phyloP scores from a whole-genome alignment of 2,888 invertebrate species.

The Pachymerium ferrugineum region DNA sequence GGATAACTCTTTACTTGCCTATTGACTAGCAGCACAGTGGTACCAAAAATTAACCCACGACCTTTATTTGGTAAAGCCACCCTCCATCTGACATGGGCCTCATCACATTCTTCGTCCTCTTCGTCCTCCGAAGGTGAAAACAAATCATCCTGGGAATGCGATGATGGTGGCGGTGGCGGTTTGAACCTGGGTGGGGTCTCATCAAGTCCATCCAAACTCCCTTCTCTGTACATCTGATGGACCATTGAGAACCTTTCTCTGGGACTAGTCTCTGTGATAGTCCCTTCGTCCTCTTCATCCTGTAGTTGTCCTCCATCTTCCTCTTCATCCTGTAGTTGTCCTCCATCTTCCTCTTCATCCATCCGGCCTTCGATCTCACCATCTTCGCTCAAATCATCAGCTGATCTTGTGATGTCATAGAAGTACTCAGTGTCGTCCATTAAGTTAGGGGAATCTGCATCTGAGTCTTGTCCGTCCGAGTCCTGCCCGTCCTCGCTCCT shows the following conservation, averaged over 20 bases:
- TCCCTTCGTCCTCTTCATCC: constrained; percentile 3
- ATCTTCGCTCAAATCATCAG: neutral
- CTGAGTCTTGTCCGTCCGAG: neutral
- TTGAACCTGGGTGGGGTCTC: constrained; percentile 56
- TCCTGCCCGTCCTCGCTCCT: constrained; percentile 16
- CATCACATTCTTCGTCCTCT: constrained; percentile 29
- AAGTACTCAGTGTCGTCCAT: constrained; percentile 24
- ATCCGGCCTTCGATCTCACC: neutral
- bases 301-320: neutral
- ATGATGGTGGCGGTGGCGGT: constrained; percentile 57
- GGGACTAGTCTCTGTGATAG: neutral
- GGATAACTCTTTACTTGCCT: neutral
- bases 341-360: neutral
- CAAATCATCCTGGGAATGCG: constrained; percentile 37
- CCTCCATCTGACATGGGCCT: constrained; percentile 16
- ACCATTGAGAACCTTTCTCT: constrained; percentile 45
- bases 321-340: neutral
- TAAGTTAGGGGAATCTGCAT: neutral
- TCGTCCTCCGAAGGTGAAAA: neutral
- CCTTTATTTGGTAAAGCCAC: neutral
- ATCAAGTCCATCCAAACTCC: constrained; percentile 55
- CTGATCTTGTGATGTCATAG: neutral
- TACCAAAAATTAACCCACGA: neutral
- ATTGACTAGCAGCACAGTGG: constrained; percentile 25
- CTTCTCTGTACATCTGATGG: constrained; percentile 62